Evolutionary conservation across 1,140 invertebrate species (phyloP).

Genomic region (Pseudomyrmex concolor): DNA sequence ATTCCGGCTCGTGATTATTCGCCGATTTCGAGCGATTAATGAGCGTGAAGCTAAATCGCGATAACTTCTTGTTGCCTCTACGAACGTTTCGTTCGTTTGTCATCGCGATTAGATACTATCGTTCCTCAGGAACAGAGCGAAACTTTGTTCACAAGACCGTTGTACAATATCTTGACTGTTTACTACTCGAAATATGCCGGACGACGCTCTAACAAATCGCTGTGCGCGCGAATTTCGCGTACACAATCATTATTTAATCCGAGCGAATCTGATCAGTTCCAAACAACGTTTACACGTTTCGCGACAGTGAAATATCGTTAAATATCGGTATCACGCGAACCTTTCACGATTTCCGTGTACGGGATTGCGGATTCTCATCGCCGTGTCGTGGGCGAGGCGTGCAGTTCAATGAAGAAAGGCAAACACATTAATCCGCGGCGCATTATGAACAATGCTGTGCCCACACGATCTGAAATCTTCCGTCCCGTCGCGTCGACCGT

Average conservation of each 20-base stretch:
- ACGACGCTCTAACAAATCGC: slow-evolving; percentile 1
- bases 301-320: background rate
- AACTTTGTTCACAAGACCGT: background rate
- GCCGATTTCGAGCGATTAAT: slow-evolving; percentile 33
- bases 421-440: slow-evolving; percentile 45
- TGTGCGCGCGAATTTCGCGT: background rate
- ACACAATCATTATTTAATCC: background rate
- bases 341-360: slow-evolving; percentile 31
- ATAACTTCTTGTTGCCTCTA: background rate
- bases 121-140: background rate
- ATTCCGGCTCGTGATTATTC: slow-evolving; percentile 27
- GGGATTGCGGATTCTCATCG: slow-evolving; percentile 8
- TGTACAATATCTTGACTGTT: background rate
- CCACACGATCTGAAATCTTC: slow-evolving; percentile 38
- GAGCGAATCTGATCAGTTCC: background rate
- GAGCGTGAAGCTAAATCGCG: slow-evolving; percentile 1
- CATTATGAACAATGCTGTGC: slow-evolving; percentile 41
- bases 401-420: slow-evolving; percentile 32
- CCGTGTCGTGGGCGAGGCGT: slow-evolving; percentile 30
- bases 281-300: background rate
- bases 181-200: background rate
- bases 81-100: slow-evolving; percentile 2
- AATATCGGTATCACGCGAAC: slow-evolving; percentile 28
- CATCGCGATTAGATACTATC: background rate
- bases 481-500: slow-evolving; percentile 56